Percentiles rank a stretch among this genome's conserved stretches.
These are phyloP conservation scores for Pterocles gutturalis DNA, from an alignment of 2,113 vertebrate genomes.

Conservation along the genomic window DNA sequence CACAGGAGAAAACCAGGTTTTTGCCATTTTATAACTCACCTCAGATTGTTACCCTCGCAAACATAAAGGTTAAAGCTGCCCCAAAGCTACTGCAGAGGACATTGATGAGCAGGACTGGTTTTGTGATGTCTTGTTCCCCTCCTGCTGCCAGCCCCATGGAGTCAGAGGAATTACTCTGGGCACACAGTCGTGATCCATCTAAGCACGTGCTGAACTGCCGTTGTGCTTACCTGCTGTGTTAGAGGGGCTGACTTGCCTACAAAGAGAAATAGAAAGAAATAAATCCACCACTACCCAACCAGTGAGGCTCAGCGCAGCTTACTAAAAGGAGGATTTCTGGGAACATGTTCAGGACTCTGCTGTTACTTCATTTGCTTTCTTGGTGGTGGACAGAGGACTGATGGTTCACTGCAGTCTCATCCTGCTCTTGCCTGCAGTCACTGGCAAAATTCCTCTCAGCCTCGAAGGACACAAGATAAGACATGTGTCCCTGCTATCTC, in stretches of 20 bases:
- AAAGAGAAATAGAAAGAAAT: neutral
- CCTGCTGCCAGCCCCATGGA: neutral
- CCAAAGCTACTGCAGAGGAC: neutral
- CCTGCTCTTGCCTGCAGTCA: neutral
- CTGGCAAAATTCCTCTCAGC: neutral
- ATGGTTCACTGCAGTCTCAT: slow-evolving; percentile 24
- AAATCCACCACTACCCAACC: neutral
- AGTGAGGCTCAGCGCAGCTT: neutral
- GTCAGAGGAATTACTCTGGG: neutral
- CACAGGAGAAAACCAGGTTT: neutral
- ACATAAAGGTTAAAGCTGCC: neutral
- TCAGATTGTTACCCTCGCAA: neutral
- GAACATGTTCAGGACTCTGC: neutral
- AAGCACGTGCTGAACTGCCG: neutral
- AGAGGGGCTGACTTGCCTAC: neutral
- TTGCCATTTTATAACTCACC: neutral
- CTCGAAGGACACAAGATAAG: neutral
- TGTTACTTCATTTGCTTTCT: slow-evolving; percentile 10
- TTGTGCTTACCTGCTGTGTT: neutral
- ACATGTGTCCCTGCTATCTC: slow-evolving; percentile 22
- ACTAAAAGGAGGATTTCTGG: neutral
- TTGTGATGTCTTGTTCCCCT: neutral
- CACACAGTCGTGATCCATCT: neutral
- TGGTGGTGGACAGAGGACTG: slow-evolving; percentile 28
- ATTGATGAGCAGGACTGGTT: neutral